phyloP scores from a whole-genome alignment of 2,888 invertebrate genomes.

The Drosophila mimica region DNA sequence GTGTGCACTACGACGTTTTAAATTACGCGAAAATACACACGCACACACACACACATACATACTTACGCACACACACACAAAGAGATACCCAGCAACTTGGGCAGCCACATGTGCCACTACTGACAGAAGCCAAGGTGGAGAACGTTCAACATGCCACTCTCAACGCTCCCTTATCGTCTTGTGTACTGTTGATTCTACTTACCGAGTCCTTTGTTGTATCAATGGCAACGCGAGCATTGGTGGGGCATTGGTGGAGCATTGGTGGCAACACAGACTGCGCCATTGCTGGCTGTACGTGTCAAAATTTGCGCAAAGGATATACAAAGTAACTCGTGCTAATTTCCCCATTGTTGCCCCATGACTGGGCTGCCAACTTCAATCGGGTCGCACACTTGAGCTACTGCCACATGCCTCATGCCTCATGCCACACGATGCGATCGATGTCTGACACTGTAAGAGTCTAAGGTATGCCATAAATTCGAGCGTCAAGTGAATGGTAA shows the following conservation, averaged over 20 bases:
- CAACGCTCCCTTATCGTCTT: slow-evolving; percentile 17
- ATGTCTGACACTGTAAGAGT: slow-evolving; percentile 5
- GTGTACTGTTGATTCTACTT: slow-evolving; percentile 52
- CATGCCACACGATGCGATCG: slow-evolving; percentile 16
- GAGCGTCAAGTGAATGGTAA: not conserved
- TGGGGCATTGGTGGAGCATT: not conserved
- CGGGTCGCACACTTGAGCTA: not conserved
- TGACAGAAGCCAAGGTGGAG: slow-evolving; percentile 41
- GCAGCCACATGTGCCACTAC: slow-evolving; percentile 10
- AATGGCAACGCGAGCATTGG: slow-evolving; percentile 57
- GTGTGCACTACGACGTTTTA: slow-evolving; percentile 81
- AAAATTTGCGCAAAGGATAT: slow-evolving; percentile 75
- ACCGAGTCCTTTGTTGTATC: slow-evolving; percentile 63
- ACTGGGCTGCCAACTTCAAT: slow-evolving; percentile 4
- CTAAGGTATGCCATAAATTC: not conserved
- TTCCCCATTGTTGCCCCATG: slow-evolving; percentile 57
- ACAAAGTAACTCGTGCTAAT: slow-evolving; percentile 77
- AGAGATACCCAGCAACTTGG: not conserved
- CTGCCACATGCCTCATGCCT: not conserved
- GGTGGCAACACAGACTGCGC: slow-evolving; percentile 17
- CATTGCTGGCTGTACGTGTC: slow-evolving; percentile 52
- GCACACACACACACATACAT: slow-evolving; percentile 40
- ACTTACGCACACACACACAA: slow-evolving; percentile 18
- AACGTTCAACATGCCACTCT: slow-evolving; percentile 33
- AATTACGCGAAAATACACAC: slow-evolving; percentile 72